Conservation (phyloP, 1,140 invertebrate genomes). For the Bradynema listronoti region DNA sequence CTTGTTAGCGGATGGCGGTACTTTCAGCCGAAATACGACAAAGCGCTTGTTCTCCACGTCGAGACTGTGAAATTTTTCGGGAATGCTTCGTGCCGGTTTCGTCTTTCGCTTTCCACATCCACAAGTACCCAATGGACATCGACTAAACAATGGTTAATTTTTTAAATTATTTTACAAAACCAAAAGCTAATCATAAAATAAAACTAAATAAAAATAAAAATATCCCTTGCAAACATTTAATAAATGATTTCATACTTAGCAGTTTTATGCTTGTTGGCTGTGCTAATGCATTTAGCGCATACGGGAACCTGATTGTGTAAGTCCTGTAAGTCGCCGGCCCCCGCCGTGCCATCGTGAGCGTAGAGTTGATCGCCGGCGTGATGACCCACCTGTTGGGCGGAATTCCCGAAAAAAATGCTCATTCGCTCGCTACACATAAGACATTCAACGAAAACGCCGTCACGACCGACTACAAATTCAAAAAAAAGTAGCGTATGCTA, state of each 20-base stretch:
- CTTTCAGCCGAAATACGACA: conserved; percentile 12
- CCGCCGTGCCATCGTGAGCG: conserved; percentile 1
- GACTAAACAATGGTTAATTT: conserved; percentile 17
- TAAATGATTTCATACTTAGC: conserved; percentile 17
- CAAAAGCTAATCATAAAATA: neutral
- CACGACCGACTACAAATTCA: conserved; percentile 10
- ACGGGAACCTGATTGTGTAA: conserved; percentile 18
- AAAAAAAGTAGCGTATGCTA: neutral
- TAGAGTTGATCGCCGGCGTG: conserved; percentile 4
- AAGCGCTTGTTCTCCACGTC: conserved; percentile 27
- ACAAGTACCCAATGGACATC: conserved; percentile 27
- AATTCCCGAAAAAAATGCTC: conserved; percentile 15
- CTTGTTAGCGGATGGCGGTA: conserved; percentile 23
- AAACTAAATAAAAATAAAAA: neutral
- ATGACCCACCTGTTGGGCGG: conserved; percentile 16
- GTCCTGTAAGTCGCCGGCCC: neutral
- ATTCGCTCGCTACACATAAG: conserved; percentile 20
- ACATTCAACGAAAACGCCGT: conserved; percentile 21
- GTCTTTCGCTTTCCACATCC: conserved; percentile 30
- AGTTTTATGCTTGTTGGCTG: conserved; percentile 14
- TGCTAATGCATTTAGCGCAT: conserved; percentile 22
- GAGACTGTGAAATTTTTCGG: conserved; percentile 22
- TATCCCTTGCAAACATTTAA: neutral
- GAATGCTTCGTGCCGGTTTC: conserved; percentile 27
- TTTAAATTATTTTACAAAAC: neutral